phyloP scores from a whole-genome alignment of 2,797 vertebrate species.

The Denticeps clupeoides region DNA sequence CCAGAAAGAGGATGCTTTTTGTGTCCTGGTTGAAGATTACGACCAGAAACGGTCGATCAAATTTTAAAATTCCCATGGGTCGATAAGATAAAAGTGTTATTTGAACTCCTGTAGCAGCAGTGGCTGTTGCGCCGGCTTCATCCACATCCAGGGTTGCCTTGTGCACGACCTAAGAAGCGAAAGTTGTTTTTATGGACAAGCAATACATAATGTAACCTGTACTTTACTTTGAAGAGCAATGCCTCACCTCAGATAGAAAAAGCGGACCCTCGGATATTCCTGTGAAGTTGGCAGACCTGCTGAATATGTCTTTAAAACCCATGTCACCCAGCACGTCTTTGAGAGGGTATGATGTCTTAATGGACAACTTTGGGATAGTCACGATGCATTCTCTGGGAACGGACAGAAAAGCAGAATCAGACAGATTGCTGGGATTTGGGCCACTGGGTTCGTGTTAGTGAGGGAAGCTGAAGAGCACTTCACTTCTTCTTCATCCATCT shows the following conservation, averaged over 20 bases:
- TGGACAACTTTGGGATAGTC: constrained; percentile 57
- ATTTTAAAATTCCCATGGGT: constrained; percentile 43
- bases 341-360: constrained; percentile 48
- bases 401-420: neutral
- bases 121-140: constrained; percentile 68
- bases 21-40: constrained; percentile 61
- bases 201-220: neutral
- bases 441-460: no score
- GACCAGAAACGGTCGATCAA: constrained; percentile 71
- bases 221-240: no score
- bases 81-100: constrained; percentile 44
- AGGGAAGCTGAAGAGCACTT: no score
- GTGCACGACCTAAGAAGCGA: constrained; percentile 61
- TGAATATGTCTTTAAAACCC: constrained; percentile 60
- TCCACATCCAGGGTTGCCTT: constrained; percentile 73
- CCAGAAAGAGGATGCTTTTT: constrained; percentile 36
- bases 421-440: neutral
- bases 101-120: constrained; percentile 48
- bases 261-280: constrained; percentile 45
- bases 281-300: constrained; percentile 40
- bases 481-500: constrained; percentile 42
- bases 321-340: constrained; percentile 44
- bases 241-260: constrained; percentile 49
- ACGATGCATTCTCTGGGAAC: constrained; percentile 31
- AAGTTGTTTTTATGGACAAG: neutral